Evolutionary conservation across 2,113 vertebrate genomes (phyloP).

Genomic region (Epinephelus lanceolatus): DNA sequence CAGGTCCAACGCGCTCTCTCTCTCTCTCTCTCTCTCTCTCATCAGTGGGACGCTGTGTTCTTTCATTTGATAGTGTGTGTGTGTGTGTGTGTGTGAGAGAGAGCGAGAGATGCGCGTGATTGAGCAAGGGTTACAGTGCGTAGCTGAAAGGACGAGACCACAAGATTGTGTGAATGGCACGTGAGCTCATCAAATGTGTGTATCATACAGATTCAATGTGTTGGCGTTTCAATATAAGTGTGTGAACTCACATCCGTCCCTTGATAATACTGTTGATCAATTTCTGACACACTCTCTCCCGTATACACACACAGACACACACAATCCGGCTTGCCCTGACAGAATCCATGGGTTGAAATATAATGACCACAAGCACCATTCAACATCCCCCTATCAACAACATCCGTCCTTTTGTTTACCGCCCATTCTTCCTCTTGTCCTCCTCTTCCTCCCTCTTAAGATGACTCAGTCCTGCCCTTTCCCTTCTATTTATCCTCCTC

Average conservation of each 20-base stretch:
- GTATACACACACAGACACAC: conserved; percentile 10
- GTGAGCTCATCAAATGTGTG: conserved; percentile 19
- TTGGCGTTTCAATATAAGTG: conserved; percentile 49
- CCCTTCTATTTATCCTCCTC: background rate
- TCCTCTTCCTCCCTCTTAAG: conserved; percentile 41
- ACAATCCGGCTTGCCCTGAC: conserved; percentile 25
- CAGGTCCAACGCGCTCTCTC: conserved; percentile 59
- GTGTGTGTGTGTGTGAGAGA: background rate
- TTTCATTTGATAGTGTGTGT: conserved; percentile 63
- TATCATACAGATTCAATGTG: conserved; percentile 26
- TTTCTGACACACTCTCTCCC: conserved; percentile 11
- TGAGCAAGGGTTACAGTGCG: conserved; percentile 31
- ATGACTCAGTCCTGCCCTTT: conserved; percentile 43
- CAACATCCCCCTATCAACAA: conserved; percentile 54
- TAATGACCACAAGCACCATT: conserved; percentile 56
- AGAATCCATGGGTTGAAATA: conserved; percentile 55
- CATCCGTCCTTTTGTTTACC: conserved; percentile 60
- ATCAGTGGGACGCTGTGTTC: conserved; percentile 70
- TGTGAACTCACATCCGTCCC: conserved; percentile 66
- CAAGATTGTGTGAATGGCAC: background rate
- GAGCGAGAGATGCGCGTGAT: conserved; percentile 1
- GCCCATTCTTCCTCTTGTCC: conserved; percentile 44
- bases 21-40: conserved; percentile 58
- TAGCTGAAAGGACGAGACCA: conserved; percentile 4
- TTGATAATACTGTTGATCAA: conserved; percentile 46